A percentile compares a stretch with the other conserved stretches of the same genome.
phyloP scores from a whole-genome alignment of 1,140 invertebrate species.

The Tetramorium alpestre region DNA sequence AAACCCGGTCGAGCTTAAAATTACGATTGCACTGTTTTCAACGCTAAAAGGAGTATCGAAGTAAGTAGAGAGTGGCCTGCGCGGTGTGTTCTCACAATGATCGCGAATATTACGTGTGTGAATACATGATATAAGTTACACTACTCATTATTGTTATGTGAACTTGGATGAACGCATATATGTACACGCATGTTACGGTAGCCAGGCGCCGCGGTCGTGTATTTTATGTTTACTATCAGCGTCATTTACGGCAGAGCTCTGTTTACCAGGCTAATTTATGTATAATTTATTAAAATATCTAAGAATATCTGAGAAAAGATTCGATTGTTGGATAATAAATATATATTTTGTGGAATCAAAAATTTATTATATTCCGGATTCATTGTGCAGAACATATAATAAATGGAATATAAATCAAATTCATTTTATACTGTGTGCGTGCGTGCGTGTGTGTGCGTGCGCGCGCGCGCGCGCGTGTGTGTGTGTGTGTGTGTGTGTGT shows the following conservation, averaged over 20 bases:
- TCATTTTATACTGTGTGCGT: too few relatives aligned
- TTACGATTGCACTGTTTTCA: constrained; percentile 67
- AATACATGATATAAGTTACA: constrained; percentile 40
- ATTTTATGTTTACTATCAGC: not conserved
- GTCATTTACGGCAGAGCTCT: not conserved
- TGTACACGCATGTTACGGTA: constrained; percentile 53
- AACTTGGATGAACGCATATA: constrained; percentile 48
- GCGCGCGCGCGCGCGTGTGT: too few relatives aligned
- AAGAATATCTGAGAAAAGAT: not conserved
- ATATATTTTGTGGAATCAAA: not conserved
- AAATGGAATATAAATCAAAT: too few relatives aligned
- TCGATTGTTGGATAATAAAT: not conserved
- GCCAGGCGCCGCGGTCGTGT: constrained; percentile 18
- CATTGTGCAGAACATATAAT: too few relatives aligned
- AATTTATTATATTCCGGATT: not conserved
- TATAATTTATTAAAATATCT: not conserved
- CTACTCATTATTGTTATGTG: constrained; percentile 43
- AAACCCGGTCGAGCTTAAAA: constrained; percentile 41
- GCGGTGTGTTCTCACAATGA: constrained; percentile 6
- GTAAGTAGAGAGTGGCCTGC: constrained; percentile 28
- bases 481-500: too few relatives aligned
- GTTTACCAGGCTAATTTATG: not conserved
- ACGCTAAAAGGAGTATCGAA: not conserved
- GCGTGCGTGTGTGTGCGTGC: too few relatives aligned
- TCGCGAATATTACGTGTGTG: constrained; percentile 23